Conservation (phyloP, 2,888 invertebrate genomes). For the Caenorhabditis sp. region DNA sequence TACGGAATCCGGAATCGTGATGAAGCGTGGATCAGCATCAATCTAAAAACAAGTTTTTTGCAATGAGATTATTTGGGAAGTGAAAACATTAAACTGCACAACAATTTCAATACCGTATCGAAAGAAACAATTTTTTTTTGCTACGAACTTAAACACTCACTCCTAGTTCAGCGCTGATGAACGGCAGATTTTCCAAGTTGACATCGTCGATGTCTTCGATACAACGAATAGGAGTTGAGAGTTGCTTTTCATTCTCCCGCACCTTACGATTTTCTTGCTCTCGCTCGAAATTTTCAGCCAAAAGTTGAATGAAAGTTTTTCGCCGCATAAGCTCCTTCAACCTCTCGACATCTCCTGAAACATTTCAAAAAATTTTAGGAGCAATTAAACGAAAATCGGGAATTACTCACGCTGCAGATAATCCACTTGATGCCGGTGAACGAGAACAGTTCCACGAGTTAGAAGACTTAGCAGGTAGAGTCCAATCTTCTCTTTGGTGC, state of each 20-base stretch:
- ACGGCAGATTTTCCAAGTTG: conserved; percentile 12
- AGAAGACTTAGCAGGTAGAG: conserved; percentile 39
- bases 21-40: conserved; percentile 30
- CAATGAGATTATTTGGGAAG: background rate
- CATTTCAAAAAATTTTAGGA: background rate
- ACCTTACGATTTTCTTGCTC: background rate
- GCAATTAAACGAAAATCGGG: background rate
- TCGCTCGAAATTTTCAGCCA: conserved; percentile 45
- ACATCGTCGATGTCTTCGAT: conserved; percentile 35
- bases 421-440: conserved; percentile 38
- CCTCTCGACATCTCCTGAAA: conserved; percentile 47
- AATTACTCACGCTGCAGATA: conserved; percentile 29
- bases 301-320: conserved; percentile 14
- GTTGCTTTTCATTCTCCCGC: background rate
- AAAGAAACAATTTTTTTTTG: too few species aligned
- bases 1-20: conserved; percentile 38
- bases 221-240: conserved; percentile 24
- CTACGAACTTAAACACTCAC: too few species aligned
- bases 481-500: conserved; percentile 1
- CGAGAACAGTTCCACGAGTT: conserved; percentile 34
- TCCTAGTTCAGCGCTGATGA: conserved; percentile 40
- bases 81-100: too few species aligned
- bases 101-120: too few species aligned
- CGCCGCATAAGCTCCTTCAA: conserved; percentile 37
- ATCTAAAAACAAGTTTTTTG: conserved; percentile 11